These are phyloP conservation scores for Pseudomyrmex flavicornis DNA, from an alignment of 1,140 invertebrate species.

Conservation along the genomic window DNA sequence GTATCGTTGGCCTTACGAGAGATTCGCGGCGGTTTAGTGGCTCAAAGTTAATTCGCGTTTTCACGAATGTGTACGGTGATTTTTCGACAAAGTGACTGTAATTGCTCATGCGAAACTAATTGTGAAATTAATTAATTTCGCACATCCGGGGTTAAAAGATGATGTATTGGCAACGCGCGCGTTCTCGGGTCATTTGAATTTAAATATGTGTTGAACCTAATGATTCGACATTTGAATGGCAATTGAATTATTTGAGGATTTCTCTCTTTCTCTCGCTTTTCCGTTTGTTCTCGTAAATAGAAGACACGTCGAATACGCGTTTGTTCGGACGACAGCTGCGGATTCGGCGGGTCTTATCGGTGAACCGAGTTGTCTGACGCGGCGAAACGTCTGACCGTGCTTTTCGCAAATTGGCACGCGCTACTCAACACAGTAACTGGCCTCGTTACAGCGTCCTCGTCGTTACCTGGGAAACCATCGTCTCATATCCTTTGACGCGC, in stretches of 20 bases:
- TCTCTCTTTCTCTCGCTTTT: neutral
- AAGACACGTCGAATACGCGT: neutral
- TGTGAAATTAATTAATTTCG: constrained; percentile 21
- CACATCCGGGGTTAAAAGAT: neutral
- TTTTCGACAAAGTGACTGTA: neutral
- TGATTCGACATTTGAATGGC: no score
- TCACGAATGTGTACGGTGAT: neutral
- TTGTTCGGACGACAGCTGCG: neutral
- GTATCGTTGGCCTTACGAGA: neutral
- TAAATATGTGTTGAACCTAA: no score
- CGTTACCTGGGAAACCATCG: constrained; percentile 33
- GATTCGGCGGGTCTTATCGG: neutral
- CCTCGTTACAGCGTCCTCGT: constrained; percentile 5
- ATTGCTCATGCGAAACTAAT: constrained; percentile 39
- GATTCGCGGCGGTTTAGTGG: neutral
- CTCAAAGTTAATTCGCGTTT: constrained; percentile 22
- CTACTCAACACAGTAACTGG: constrained; percentile 40
- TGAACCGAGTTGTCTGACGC: constrained; percentile 4
- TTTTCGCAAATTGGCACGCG: constrained; percentile 41
- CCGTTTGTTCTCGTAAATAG: neutral
- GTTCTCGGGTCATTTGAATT: no score
- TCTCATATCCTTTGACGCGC: constrained; percentile 14
- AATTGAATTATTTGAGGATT: no score
- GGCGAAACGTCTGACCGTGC: neutral
- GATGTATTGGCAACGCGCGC: no score